A percentile compares a stretch with the other conserved stretches of the same genome.
These are phyloP conservation scores for Dolichoris vasculosae DNA, from an alignment of 1,140 invertebrate genomes.

Conservation along the genomic window DNA sequence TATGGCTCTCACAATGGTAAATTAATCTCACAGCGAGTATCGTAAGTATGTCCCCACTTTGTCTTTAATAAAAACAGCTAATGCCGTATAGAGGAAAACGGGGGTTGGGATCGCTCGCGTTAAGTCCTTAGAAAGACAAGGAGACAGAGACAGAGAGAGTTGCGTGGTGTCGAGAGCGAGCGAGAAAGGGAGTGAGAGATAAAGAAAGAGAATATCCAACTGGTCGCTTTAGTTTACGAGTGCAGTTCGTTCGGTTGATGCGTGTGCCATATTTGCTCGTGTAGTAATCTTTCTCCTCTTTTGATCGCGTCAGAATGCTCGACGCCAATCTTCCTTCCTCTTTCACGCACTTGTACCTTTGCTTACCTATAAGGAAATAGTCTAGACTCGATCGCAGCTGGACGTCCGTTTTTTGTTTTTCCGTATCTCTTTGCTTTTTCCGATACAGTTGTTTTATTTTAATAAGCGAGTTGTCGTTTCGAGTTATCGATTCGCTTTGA, in stretches of 20 bases:
- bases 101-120: slow-evolving; percentile 19
- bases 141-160: not conserved
- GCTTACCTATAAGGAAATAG: not conserved
- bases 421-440: not conserved
- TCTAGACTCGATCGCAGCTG: not conserved
- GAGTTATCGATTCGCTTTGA: not conserved
- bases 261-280: slow-evolving; percentile 9
- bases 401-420: not conserved
- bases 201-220: not conserved
- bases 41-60: no score
- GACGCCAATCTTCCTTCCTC: not conserved
- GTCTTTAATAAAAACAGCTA: not conserved
- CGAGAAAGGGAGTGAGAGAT: not conserved
- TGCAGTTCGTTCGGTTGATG: slow-evolving; percentile 12
- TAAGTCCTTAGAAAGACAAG: slow-evolving; percentile 12
- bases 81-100: slow-evolving; percentile 11
- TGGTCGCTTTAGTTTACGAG: slow-evolving; percentile 40
- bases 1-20: slow-evolving; percentile 31
- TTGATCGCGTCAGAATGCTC: slow-evolving; percentile 38
- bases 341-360: not conserved
- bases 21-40: slow-evolving; percentile 28
- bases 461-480: not conserved
- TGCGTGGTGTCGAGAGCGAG: not conserved
- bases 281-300: slow-evolving; percentile 3
- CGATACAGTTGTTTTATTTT: not conserved